Evolutionary conservation across 2,888 invertebrate species (phyloP).

Genomic region (Pristionchus fissidentatus): DNA sequence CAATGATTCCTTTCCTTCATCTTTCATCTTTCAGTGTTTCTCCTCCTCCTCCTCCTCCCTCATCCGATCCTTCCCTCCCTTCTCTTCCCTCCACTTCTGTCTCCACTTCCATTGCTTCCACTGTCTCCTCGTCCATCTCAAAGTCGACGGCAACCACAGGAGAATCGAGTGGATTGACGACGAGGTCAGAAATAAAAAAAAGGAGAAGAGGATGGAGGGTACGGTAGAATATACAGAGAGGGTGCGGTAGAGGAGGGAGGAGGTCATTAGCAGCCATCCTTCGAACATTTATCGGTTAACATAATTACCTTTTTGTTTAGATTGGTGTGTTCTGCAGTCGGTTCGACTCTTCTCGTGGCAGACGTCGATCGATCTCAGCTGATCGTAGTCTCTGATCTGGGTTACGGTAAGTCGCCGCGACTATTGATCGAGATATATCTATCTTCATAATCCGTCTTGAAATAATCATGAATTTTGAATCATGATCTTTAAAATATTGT

Average conservation of each 20-base stretch:
- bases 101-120: constrained; percentile 31
- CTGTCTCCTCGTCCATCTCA: constrained; percentile 37
- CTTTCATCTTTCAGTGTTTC: no score
- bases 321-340: not conserved
- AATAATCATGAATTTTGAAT: no score
- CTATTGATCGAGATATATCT: constrained; percentile 1
- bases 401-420: not conserved
- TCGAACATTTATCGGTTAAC: no score
- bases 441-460: no score
- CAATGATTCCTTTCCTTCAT: no score
- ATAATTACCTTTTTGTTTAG: not conserved
- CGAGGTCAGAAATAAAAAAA: no score
- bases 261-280: no score
- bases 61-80: constrained; percentile 19
- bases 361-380: constrained; percentile 39
- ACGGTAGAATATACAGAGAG: no score
- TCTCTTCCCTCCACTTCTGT: not conserved
- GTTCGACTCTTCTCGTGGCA: not conserved
- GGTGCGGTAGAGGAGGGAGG: no score
- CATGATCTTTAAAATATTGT: not conserved
- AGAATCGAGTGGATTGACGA: not conserved
- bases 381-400: constrained; percentile 31
- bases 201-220: no score
- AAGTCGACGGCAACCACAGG: constrained; percentile 18
- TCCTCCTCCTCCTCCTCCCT: not conserved